Conservation (phyloP, 1,140 invertebrate species). For the Lepidurus packardi region DNA sequence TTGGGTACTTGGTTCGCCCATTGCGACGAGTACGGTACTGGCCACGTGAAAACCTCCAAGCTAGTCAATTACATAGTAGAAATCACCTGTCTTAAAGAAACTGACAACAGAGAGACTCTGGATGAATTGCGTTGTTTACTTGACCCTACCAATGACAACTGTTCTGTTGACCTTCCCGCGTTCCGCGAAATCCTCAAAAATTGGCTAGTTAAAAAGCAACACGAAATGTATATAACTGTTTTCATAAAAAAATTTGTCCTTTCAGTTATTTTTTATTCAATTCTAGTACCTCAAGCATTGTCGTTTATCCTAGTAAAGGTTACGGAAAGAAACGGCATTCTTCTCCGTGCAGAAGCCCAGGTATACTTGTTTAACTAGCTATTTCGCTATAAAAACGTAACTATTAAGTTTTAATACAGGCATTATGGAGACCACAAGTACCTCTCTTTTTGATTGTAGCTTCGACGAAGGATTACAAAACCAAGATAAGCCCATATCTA, state of each 20-base stretch:
- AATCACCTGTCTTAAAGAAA: not conserved
- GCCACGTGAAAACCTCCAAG: not conserved
- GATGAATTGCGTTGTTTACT: not conserved
- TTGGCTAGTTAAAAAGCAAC: not conserved
- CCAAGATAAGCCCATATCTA: not conserved
- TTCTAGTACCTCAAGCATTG: not conserved
- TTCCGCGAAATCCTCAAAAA: not conserved
- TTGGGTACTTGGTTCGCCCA: not conserved
- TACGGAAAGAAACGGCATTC: constrained; percentile 4
- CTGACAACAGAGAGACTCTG: not conserved
- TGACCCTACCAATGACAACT: constrained; percentile 10
- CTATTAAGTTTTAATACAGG: not conserved
- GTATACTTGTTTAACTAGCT: not conserved
- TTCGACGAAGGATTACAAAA: not conserved
- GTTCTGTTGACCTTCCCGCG: not conserved
- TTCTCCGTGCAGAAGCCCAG: not conserved
- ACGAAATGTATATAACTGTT: not conserved
- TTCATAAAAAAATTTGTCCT: not conserved
- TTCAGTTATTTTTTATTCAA: not conserved
- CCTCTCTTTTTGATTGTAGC: not conserved
- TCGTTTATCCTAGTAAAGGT: constrained; percentile 4
- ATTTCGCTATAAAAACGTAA: not conserved
- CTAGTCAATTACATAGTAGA: constrained; percentile 12
- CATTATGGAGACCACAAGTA: constrained; percentile 7
- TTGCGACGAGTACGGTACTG: not conserved